These are phyloP conservation scores for Picus viridis DNA, from an alignment of 2,797 vertebrate species.

Conservation along the genomic window DNA sequence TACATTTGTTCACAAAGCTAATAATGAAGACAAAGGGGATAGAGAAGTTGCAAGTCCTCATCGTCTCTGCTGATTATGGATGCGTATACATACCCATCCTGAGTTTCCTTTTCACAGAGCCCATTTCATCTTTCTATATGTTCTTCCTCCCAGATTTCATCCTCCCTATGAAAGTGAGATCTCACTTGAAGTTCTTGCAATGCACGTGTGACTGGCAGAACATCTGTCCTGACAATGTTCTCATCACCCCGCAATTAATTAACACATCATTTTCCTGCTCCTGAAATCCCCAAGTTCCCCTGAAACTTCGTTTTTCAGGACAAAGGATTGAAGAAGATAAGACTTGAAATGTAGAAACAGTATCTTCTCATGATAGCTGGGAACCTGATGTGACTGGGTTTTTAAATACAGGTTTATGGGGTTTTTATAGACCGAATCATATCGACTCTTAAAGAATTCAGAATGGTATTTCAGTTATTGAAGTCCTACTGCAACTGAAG, in stretches of 20 bases:
- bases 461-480: constrained; percentile 32
- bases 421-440: background rate
- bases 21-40: background rate
- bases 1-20: background rate
- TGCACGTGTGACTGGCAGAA: background rate
- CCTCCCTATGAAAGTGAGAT: constrained; percentile 7
- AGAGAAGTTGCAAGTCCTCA: background rate
- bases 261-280: background rate
- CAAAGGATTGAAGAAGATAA: background rate
- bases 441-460: constrained; percentile 41
- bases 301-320: background rate
- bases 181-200: background rate
- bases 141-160: background rate
- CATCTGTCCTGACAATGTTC: constrained; percentile 28
- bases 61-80: background rate
- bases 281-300: background rate
- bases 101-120: background rate
- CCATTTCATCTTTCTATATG: background rate
- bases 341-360: background rate
- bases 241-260: constrained; percentile 36
- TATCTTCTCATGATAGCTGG: background rate
- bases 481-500: constrained; percentile 51
- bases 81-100: background rate
- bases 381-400: background rate
- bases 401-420: background rate